Percentiles rank a stretch among this genome's conserved stretches.
phyloP scores from a whole-genome alignment of 35 echinoderm and acorn worm species.

The Ophioderma brevispina region DNA sequence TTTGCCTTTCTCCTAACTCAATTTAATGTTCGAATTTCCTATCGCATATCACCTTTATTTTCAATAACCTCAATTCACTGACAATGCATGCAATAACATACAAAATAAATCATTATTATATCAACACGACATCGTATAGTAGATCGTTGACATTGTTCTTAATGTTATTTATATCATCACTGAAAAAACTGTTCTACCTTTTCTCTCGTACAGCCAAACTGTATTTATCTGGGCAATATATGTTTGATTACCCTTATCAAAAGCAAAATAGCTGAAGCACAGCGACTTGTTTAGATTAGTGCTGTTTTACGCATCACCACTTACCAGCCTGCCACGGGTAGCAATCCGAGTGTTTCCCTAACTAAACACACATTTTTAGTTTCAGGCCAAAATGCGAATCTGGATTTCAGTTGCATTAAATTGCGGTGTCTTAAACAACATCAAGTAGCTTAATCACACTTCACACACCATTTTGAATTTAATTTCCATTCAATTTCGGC shows the following conservation, averaged over 20 bases:
- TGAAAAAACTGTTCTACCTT: background rate
- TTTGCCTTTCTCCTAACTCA: background rate
- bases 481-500: background rate
- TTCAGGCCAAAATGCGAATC: background rate
- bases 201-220: background rate
- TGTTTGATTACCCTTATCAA: slow-evolving; percentile 11
- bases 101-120: background rate
- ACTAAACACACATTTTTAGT: background rate
- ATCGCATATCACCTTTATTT: background rate
- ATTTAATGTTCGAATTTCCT: background rate
- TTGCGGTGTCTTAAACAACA: background rate
- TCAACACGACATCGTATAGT: background rate
- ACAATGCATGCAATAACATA: background rate
- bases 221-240: background rate
- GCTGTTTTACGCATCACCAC: background rate
- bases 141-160: background rate
- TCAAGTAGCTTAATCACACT: slow-evolving; percentile 1
- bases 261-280: background rate
- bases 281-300: background rate
- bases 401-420: background rate
- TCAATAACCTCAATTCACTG: background rate
- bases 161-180: background rate
- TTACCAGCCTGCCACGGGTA: background rate
- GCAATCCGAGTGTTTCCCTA: background rate
- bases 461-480: background rate